These are phyloP conservation scores for Eulithis prunata DNA, from an alignment of 2,888 invertebrate species.

Conservation along the genomic window DNA sequence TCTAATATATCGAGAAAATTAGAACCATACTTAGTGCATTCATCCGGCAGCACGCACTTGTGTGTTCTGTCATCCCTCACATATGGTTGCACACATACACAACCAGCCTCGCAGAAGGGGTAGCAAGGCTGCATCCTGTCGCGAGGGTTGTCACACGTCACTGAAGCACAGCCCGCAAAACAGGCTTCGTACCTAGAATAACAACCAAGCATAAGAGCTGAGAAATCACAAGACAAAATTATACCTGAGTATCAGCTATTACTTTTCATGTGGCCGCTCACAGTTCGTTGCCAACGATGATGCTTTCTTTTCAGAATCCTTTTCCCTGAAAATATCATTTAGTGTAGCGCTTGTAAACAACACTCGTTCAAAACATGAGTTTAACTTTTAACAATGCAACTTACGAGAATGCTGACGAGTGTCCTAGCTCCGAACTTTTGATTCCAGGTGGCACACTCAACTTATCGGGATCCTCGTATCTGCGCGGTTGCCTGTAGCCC, in stretches of 20 bases:
- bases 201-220: neutral
- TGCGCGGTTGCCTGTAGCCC: conserved; percentile 52
- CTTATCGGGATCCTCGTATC: conserved; percentile 62
- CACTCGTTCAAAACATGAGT: neutral
- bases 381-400: conserved; percentile 37
- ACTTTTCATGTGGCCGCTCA: conserved; percentile 69
- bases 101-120: conserved; percentile 79
- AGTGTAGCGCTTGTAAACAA: neutral
- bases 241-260: conserved; percentile 1
- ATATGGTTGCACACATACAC: conserved; percentile 72
- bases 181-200: conserved; percentile 68
- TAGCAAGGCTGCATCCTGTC: conserved; percentile 77
- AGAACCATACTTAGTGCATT: conserved; percentile 72
- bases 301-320: conserved; percentile 65
- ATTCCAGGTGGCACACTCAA: conserved; percentile 45
- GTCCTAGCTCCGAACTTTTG: conserved; percentile 61
- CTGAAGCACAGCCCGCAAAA: conserved; percentile 76
- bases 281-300: conserved; percentile 60
- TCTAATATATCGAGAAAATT: neutral
- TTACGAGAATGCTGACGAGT: conserved; percentile 48
- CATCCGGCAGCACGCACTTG: conserved; percentile 74
- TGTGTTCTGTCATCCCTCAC: conserved; percentile 79
- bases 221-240: neutral
- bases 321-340: conserved; percentile 56
- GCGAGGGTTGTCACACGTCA: conserved; percentile 77